Evolutionary conservation across 2,113 vertebrate species (phyloP).

Genomic region (Anolis sagrei): DNA sequence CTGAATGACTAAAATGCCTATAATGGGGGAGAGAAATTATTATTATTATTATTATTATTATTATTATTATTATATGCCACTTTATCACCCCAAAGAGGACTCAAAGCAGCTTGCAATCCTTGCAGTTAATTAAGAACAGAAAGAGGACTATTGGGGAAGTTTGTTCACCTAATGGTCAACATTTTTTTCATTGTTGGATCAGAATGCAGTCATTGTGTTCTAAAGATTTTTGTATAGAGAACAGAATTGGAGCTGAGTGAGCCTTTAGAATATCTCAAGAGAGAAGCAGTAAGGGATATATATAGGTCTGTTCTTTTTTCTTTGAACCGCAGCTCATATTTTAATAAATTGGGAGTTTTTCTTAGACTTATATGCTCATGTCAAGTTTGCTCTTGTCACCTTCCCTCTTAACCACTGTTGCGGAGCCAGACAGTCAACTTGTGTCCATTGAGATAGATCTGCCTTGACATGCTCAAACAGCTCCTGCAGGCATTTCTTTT

Average conservation of each 20-base stretch:
- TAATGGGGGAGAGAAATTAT: too few relatives aligned
- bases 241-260: neutral
- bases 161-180: neutral
- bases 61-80: too few relatives aligned
- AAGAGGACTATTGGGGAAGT: neutral
- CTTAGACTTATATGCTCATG: neutral
- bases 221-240: neutral
- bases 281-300: neutral
- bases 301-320: neutral
- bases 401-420: constrained; percentile 6
- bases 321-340: neutral
- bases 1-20: too few relatives aligned
- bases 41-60: too few relatives aligned
- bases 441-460: neutral
- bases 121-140: too few relatives aligned
- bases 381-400: neutral
- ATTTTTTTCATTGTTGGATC: too few relatives aligned
- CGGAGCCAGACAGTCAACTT: neutral
- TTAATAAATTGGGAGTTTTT: neutral
- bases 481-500: neutral
- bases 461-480: constrained; percentile 44
- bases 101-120: too few relatives aligned
- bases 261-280: neutral
- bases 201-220: neutral
- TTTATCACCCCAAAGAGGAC: too few relatives aligned